A percentile compares a stretch with the other conserved stretches of the same genome.
These are phyloP conservation scores for Pelodytes ibericus DNA, from an alignment of 2,797 vertebrate species.

Conservation along the genomic window DNA sequence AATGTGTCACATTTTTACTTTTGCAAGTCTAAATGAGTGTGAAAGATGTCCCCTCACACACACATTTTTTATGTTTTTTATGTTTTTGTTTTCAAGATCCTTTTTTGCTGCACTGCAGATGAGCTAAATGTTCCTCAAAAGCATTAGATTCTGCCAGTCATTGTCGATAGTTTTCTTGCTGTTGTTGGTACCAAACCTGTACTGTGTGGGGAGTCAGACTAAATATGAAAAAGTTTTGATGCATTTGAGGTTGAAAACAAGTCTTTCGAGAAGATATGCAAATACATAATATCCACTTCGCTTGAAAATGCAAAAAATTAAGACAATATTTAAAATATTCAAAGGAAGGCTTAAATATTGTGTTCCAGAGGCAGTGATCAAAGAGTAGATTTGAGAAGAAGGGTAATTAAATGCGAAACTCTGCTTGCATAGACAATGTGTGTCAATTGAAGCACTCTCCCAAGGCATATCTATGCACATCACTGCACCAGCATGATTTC, in stretches of 20 bases:
- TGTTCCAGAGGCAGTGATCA: too few relatives aligned
- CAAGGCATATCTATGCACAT: too few relatives aligned
- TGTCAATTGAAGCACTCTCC: too few relatives aligned
- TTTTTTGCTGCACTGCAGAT: slow-evolving; percentile 6
- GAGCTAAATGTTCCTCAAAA: slow-evolving; percentile 36
- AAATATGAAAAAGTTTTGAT: slow-evolving; percentile 13
- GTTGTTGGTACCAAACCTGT: neutral
- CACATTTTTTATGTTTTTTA: too few relatives aligned
- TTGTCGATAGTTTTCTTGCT: neutral
- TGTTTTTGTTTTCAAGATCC: slow-evolving; percentile 5
- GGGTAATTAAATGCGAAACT: too few relatives aligned
- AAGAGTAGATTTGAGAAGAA: too few relatives aligned
- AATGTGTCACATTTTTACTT: neutral
- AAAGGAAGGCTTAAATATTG: too few relatives aligned
- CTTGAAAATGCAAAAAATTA: neutral
- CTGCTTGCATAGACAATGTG: too few relatives aligned
- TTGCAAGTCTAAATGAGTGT: neutral
- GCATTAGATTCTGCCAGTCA: slow-evolving; percentile 43
- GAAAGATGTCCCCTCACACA: neutral
- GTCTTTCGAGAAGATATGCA: neutral
- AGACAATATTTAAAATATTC: too few relatives aligned
- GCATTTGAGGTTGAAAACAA: slow-evolving; percentile 8
- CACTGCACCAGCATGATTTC: too few relatives aligned
- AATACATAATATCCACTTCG: slow-evolving; percentile 3
- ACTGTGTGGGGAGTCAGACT: slow-evolving; percentile 5